Conservation (phyloP, 2,888 invertebrate genomes). For the Gerris lacustris region DNA sequence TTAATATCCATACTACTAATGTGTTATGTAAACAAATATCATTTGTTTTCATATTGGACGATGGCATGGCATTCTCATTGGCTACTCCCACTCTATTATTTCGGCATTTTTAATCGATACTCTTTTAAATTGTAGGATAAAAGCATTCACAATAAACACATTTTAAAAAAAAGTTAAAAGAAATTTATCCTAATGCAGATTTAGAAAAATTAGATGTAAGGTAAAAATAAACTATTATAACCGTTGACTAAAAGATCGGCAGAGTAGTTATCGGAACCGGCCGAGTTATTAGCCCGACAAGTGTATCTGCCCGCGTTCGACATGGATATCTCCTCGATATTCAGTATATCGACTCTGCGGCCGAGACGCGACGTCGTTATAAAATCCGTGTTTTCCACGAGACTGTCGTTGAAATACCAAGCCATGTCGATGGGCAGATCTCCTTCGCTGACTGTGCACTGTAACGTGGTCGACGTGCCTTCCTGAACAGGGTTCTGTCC, state of each 20-base stretch:
- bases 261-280: slow-evolving; percentile 52
- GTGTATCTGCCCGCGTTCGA: slow-evolving; percentile 50
- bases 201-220: no score
- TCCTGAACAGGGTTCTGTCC: slow-evolving; percentile 32
- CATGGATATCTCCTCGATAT: slow-evolving; percentile 23
- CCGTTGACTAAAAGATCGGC: slow-evolving; percentile 57
- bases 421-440: slow-evolving; percentile 34
- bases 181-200: no score
- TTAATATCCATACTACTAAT: no score
- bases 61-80: no score
- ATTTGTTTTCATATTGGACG: no score
- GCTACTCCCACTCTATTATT: no score
- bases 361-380: slow-evolving; percentile 26
- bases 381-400: slow-evolving; percentile 24
- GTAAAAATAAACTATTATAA: slow-evolving; percentile 32
- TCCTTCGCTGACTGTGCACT: slow-evolving; percentile 39
- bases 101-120: no score
- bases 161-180: no score
- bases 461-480: slow-evolving; percentile 33
- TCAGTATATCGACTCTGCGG: slow-evolving; percentile 32
- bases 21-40: no score
- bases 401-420: slow-evolving; percentile 45
- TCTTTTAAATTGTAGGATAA: no score
- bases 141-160: no score
- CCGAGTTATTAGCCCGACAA: slow-evolving; percentile 56